These are phyloP conservation scores for Athalia cordata DNA, from an alignment of 2,888 invertebrate genomes.

Conservation along the genomic window DNA sequence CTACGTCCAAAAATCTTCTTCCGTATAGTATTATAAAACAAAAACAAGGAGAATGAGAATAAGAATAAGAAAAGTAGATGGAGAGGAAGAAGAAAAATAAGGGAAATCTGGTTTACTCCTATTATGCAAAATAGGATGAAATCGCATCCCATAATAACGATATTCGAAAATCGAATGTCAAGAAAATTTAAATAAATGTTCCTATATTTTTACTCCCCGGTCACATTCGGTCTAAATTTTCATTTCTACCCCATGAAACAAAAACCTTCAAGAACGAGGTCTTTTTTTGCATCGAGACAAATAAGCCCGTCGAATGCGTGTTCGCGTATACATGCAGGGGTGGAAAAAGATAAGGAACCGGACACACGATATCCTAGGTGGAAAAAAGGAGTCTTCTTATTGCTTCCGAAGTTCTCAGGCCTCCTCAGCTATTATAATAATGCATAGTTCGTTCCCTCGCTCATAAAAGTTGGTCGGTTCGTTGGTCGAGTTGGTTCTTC, in stretches of 20 bases:
- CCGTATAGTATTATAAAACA: background rate
- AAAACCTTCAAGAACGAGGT: too few relatives aligned
- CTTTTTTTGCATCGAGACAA: too few relatives aligned
- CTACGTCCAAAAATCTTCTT: background rate
- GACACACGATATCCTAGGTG: background rate
- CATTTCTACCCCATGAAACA: background rate
- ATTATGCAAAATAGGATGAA: too few relatives aligned
- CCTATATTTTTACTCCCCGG: constrained; percentile 28
- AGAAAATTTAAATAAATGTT: constrained; percentile 62
- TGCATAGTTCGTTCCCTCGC: too few relatives aligned
- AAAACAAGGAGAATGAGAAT: constrained; percentile 13
- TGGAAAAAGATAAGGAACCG: background rate
- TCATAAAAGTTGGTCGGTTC: too few relatives aligned
- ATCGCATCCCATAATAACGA: background rate
- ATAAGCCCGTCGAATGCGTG: background rate
- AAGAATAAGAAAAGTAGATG: too few relatives aligned
- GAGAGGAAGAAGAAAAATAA: too few relatives aligned
- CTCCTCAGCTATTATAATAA: too few relatives aligned
- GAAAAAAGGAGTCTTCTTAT: background rate
- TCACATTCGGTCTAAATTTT: background rate
- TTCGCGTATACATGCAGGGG: background rate
- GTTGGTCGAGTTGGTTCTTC: too few relatives aligned
- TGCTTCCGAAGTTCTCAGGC: background rate
- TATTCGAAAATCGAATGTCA: constrained; percentile 63
- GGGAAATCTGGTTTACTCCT: too few relatives aligned